Evolutionary conservation across 2,797 vertebrate species (phyloP), one percentile per base, ranked within the genome.

Genomic region (Furcifer pardalis): DNA sequence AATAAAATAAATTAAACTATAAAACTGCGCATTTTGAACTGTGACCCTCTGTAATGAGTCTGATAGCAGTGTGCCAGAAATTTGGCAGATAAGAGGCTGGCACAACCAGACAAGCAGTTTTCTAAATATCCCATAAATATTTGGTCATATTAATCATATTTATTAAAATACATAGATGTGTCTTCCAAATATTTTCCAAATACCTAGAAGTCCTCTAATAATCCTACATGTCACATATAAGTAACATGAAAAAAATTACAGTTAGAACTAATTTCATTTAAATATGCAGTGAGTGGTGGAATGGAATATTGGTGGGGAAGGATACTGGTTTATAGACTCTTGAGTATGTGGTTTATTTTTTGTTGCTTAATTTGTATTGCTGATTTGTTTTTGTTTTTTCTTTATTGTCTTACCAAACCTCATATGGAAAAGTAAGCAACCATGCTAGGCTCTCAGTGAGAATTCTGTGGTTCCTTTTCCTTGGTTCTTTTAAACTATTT

Each of bases 91-190:
- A 77, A 84, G 9, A 46, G n/a, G 65, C 52, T 77, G 42, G 13
- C 65, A 78, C 25, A 71, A 71, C 30, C 49, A 78, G 7, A 19
- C n/a, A 71, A 71, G 10, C n/a, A 60, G 37, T n/a, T 71, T 77
- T 71, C 49, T 69, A 60, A 84, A 77, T 84, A 77, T 60, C 60
- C 21, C 3, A 42, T 12, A 69, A 77, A 77, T 84, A 60, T 84
- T 77, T 35, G n/a, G 32, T 46, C 60, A 49, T 75, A 42, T 7
- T 76, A 40, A 40, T 59, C 23, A 46, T 59, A 44, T 69, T 68
- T 42, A 44, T 59, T 77, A 77, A 84, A 84, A 60, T 30, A 77
- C 15, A 46, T 12, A 17, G 25, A 40, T 19, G n/a, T n/a, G n/a
- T n/a, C n/a, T n/a, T n/a, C n/a, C n/a, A n/a, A n/a, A n/a, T n/a